Percentiles rank a stretch among this genome's conserved stretches.
These are phyloP conservation scores for Sclerodermus sp. DNA, from an alignment of 2,888 invertebrate genomes.

Conservation along the genomic window DNA sequence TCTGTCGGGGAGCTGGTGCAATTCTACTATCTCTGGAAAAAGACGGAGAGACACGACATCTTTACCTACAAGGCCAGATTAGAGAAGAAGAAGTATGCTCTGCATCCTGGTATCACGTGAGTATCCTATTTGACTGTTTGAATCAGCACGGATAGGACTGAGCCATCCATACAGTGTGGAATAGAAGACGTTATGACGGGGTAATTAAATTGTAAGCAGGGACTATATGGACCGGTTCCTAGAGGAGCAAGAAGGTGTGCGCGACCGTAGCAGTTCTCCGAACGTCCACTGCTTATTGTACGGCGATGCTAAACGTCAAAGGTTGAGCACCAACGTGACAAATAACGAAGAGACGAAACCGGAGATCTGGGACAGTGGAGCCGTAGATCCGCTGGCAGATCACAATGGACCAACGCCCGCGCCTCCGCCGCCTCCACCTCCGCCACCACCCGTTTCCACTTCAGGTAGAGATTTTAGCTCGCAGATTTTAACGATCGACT, in stretches of 20 bases:
- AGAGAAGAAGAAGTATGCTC: conserved; percentile 89
- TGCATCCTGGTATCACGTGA: conserved; percentile 86
- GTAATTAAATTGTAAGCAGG: conserved; percentile 52
- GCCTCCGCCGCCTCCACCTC: conserved; percentile 25
- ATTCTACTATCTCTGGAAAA: conserved; percentile 97
- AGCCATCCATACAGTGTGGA: not conserved
- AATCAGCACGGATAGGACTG: not conserved
- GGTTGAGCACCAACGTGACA: conserved; percentile 34
- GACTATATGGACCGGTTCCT: conserved; percentile 93
- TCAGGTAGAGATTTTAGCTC: too few relatives aligned
- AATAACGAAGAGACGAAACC: conserved; percentile 45
- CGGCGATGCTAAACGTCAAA: conserved; percentile 51
- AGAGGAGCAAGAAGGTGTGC: conserved; percentile 76
- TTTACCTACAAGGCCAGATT: conserved; percentile 84
- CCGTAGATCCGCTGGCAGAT: conserved; percentile 27
- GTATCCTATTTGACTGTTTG: conserved; percentile 56
- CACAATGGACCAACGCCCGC: conserved; percentile 18
- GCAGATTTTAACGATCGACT: too few relatives aligned
- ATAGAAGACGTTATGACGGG: conserved; percentile 24
- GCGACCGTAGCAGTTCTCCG: conserved; percentile 74
- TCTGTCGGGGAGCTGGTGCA: conserved; percentile 96
- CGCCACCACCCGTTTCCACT: conserved; percentile 23
- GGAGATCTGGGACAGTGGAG: conserved; percentile 46
- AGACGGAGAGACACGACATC: conserved; percentile 94
- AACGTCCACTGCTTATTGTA: conserved; percentile 61